Percentiles rank a stretch among this genome's conserved stretches.
Evolutionary conservation across 2,797 vertebrate genomes (phyloP).

Genomic region (Austrolebias charrua): DNA sequence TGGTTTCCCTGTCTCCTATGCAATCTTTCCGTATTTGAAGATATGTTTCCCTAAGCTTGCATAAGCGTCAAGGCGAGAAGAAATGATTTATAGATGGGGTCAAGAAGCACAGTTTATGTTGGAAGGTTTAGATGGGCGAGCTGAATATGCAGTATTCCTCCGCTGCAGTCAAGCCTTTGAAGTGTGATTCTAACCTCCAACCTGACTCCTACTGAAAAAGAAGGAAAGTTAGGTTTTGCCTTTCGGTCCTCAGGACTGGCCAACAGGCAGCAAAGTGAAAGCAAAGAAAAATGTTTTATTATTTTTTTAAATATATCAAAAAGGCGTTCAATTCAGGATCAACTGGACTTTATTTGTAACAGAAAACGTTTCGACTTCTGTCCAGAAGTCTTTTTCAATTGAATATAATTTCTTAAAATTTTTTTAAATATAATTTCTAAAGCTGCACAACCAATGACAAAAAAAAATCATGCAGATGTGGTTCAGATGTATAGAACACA

Average conservation of each 20-base stretch:
- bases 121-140: conserved; percentile 35
- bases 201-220: conserved; percentile 21
- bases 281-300: not conserved
- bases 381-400: no score
- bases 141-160: conserved; percentile 50
- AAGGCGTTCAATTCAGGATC: no score
- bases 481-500: conserved; percentile 30
- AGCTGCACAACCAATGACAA: not conserved
- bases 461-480: conserved; percentile 26
- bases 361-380: no score
- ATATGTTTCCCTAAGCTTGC: conserved; percentile 59
- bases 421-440: not conserved
- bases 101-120: conserved; percentile 18
- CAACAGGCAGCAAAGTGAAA: not conserved
- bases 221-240: conserved; percentile 15
- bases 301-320: not conserved
- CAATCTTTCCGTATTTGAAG: conserved; percentile 64
- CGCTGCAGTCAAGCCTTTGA: conserved; percentile 26
- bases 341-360: no score
- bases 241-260: conserved; percentile 4
- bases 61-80: conserved; percentile 12
- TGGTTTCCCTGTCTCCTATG: conserved; percentile 43
- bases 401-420: no score
- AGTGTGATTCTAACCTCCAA: conserved; percentile 41
- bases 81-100: not conserved